Evolutionary conservation across 1,140 invertebrate species (phyloP).

Genomic region (Thaumetopoea pityocampa): DNA sequence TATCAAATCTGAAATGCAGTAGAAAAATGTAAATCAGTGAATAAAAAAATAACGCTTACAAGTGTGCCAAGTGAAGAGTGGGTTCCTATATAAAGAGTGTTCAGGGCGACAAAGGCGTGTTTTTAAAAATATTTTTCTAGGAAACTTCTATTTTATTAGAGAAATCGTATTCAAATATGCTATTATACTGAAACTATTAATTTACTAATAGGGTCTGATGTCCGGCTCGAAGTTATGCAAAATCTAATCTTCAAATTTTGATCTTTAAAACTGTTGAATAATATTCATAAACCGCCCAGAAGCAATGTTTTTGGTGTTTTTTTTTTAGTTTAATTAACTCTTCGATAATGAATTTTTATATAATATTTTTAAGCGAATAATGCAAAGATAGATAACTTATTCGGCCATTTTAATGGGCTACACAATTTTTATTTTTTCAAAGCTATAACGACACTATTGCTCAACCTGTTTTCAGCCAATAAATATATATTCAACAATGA

Average conservation of each 20-base stretch:
- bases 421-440: no score
- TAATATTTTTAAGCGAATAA: no score
- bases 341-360: no score
- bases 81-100: constrained; percentile 15
- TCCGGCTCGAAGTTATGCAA: constrained; percentile 1
- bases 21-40: constrained; percentile 28
- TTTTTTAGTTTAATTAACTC: no score
- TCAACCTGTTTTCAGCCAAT: no score
- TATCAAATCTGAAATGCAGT: constrained; percentile 37
- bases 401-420: no score
- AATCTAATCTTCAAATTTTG: not conserved
- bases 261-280: no score
- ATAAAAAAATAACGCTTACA: constrained; percentile 18
- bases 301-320: no score
- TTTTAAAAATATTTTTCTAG: constrained; percentile 40
- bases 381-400: no score
- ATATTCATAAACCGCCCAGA: no score
- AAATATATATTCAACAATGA: no score
- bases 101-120: constrained; percentile 41
- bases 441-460: no score
- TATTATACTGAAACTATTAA: constrained; percentile 46
- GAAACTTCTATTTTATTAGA: constrained; percentile 31
- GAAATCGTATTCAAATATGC: constrained; percentile 42
- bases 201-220: constrained; percentile 18
- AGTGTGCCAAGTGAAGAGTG: constrained; percentile 26